Base-by-base conservation (phyloP, 1,140 invertebrate genomes). In the Acromyrmex echinatior region DNA sequence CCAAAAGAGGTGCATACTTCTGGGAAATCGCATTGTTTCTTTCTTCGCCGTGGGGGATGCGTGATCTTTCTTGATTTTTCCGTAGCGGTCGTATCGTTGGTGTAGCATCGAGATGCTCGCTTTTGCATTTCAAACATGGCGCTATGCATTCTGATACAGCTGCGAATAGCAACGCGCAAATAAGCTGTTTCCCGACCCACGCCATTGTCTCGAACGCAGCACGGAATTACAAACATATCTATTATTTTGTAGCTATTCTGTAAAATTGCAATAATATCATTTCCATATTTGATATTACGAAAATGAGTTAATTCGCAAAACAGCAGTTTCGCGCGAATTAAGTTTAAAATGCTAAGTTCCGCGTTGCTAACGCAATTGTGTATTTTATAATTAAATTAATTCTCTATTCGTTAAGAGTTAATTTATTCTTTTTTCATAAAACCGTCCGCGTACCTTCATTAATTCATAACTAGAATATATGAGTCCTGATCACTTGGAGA, bases 341-440 rank as follows among this genome's bases (percentile, higher is more conserved):
- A 31, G 12, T 49, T 66, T 66, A 49, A 51, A 66, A 68, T 21
- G 62, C 25, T n/a, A 9, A 12, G 21, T 4, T 31, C 9, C 7
- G n/a, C 1, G 25, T 12, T 31, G 12, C 60, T 16, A 56, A 49
- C 25, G 39, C n/a, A 51, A 39, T 31, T 68, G 1, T 31, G 12
- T 31, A n/a, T 66, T 35, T 66, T 58, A 21, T 35, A 79, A 79
- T 79, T 66, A 49, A 51, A 25, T 39, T 66, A 66, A 66, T 51
- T 79, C n/a, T 31, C 62, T 5, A 1, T 18, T 70, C 25, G 6
- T 6, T 51, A 51, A 51, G 18, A 7, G 12, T 49, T 79, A 51
- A 66, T 51, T 66, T 14, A 51, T 16, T 79, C n/a, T 21, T 77
- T 10, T 2, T 21, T 70, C 45, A 16, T 6, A 31, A 35, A 16